Conservation (phyloP, 2,797 vertebrate species). For the Novumbra hubbsi region DNA sequence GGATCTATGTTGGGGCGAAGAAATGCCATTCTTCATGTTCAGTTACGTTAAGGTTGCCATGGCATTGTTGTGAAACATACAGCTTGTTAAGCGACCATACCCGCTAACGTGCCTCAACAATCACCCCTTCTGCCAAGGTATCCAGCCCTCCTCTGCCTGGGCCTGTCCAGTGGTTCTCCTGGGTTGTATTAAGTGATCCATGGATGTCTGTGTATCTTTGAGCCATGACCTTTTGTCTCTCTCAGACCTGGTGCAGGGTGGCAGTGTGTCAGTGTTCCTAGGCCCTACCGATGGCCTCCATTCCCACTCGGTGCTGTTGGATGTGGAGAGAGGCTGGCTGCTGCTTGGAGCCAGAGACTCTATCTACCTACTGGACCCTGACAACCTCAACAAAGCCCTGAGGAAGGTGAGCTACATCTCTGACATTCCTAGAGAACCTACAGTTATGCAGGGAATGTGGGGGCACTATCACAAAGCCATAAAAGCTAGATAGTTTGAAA, state of each 20-base stretch:
- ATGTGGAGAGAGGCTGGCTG: slow-evolving; percentile 89
- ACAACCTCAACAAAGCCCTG: slow-evolving; percentile 85
- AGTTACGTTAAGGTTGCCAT: too few relatives aligned
- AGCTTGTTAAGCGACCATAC: too few relatives aligned
- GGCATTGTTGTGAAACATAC: too few relatives aligned
- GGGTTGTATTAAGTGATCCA: too few relatives aligned
- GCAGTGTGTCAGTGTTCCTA: slow-evolving; percentile 88
- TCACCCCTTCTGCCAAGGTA: too few relatives aligned
- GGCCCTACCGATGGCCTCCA: slow-evolving; percentile 85
- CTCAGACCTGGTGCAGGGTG: slow-evolving; percentile 88
- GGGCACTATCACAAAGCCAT: not conserved
- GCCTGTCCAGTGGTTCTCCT: too few relatives aligned
- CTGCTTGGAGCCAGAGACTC: slow-evolving; percentile 90
- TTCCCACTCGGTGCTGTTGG: slow-evolving; percentile 90
- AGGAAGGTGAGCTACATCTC: slow-evolving; percentile 78
- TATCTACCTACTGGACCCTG: slow-evolving; percentile 87
- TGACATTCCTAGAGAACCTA: not conserved
- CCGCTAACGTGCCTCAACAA: too few relatives aligned
- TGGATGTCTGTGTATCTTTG: too few relatives aligned
- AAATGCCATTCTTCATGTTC: too few relatives aligned
- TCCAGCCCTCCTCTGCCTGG: too few relatives aligned
- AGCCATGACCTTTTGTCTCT: slow-evolving; percentile 38
- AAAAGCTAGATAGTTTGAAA: not conserved
- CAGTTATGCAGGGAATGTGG: not conserved
- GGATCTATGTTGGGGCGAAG: too few relatives aligned